Evolutionary conservation across 2,797 vertebrate genomes (phyloP).

Genomic region (Oreochromis mossambicus): DNA sequence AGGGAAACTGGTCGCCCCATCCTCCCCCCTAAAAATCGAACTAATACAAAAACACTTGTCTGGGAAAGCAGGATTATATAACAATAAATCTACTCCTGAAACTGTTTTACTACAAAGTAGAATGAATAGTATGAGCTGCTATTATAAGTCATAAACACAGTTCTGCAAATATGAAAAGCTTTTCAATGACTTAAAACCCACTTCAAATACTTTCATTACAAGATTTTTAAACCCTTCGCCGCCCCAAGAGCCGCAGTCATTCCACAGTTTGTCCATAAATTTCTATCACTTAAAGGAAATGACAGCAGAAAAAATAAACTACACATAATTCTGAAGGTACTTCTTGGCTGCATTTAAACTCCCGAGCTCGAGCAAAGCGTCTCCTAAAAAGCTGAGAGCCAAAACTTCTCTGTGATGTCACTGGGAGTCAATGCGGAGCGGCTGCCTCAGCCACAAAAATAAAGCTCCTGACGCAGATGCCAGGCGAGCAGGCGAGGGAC

Average conservation of each 20-base stretch:
- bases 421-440: not conserved
- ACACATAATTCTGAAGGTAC: not conserved
- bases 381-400: not conserved
- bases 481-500: not conserved
- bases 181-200: constrained; percentile 22
- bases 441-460: not conserved
- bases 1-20: not conserved
- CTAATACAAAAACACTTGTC: constrained; percentile 7
- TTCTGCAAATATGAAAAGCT: constrained; percentile 9
- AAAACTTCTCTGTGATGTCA: constrained; percentile 13
- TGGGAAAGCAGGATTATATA: constrained; percentile 17
- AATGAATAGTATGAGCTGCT: not conserved
- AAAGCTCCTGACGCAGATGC: not conserved
- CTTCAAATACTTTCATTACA: constrained; percentile 25
- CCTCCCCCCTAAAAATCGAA: not conserved
- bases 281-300: not conserved
- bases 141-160: constrained; percentile 7
- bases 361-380: constrained; percentile 6
- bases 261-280: constrained; percentile 1
- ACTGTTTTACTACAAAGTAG: constrained; percentile 16
- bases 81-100: constrained; percentile 14
- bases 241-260: not conserved
- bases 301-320: not conserved
- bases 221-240: constrained; percentile 4
- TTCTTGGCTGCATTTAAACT: not conserved